A percentile compares a stretch with the other conserved stretches of the same genome.
These are phyloP conservation scores for Pentalonia nigronervosa DNA, from an alignment of 1,140 invertebrate species.

Conservation along the genomic window DNA sequence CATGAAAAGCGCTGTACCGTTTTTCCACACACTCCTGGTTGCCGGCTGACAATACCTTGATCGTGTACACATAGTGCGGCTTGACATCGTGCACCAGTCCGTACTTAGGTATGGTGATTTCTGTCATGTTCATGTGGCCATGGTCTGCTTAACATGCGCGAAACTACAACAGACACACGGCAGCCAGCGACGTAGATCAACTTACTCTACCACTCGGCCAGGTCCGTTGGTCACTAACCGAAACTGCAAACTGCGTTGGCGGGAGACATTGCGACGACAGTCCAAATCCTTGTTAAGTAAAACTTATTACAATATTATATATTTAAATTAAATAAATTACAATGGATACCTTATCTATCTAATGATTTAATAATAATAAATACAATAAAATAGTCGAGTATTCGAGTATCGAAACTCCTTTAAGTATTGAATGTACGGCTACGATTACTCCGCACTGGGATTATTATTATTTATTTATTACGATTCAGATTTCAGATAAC, in stretches of 20 bases:
- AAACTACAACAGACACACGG: not conserved
- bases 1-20: conserved; percentile 71
- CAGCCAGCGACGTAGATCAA: not conserved
- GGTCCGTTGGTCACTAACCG: not conserved
- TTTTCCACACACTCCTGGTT: conserved; percentile 67
- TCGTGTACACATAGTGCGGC: conserved; percentile 69
- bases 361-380: not conserved
- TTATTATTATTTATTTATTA: conserved; percentile 19
- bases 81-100: conserved; percentile 63
- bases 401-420: not conserved
- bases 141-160: not conserved
- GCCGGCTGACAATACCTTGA: conserved; percentile 67
- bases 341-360: not conserved
- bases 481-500: not conserved
- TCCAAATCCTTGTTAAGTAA: not conserved
- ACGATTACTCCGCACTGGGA: not conserved
- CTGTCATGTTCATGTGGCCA: conserved; percentile 48
- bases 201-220: not conserved
- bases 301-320: not conserved
- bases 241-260: not conserved
- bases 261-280: not conserved
- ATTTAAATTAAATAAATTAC: not conserved
- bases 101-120: conserved; percentile 60
- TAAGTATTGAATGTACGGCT: too few relatives aligned
- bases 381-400: not conserved